A percentile compares a stretch with the other conserved stretches of the same genome.
phyloP scores from a whole-genome alignment of 2,888 invertebrate species.

The Gastrophysa polygoni region DNA sequence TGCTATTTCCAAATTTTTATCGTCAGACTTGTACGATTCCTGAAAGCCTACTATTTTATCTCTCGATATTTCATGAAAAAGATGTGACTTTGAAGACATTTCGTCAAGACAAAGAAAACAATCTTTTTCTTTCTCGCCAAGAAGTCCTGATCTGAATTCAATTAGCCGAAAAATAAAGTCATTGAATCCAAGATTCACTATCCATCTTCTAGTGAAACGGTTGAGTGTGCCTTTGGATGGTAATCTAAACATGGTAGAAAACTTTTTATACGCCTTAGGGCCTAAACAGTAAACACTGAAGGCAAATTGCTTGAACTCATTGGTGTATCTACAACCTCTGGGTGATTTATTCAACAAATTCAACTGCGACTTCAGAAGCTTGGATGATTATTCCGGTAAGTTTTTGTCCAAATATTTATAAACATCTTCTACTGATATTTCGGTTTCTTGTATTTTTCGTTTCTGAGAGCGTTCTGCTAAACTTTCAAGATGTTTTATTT shows the following conservation, averaged over 20 bases:
- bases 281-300: constrained; percentile 5
- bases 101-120: constrained; percentile 26
- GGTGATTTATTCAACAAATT: not conserved
- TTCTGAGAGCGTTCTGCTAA: not conserved
- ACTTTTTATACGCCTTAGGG: constrained; percentile 33
- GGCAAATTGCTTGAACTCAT: constrained; percentile 2
- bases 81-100: constrained; percentile 17
- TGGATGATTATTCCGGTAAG: not conserved
- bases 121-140: not conserved
- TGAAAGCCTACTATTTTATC: not conserved
- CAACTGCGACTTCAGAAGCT: not conserved
- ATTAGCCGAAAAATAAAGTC: not conserved
- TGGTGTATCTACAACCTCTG: not conserved
- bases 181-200: not conserved
- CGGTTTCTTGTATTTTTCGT: not conserved
- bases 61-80: not conserved
- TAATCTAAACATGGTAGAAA: constrained; percentile 26
- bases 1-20: not conserved
- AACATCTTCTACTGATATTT: not conserved
- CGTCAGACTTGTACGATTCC: not conserved
- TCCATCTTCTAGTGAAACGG: constrained; percentile 8
- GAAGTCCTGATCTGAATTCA: not conserved
- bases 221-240: constrained; percentile 29
- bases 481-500: not conserved
- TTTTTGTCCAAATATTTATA: not conserved